A percentile compares a stretch with the other conserved stretches of the same genome.
Evolutionary conservation across 2,797 vertebrate species (phyloP).

Genomic region (Hirundo rustica): DNA sequence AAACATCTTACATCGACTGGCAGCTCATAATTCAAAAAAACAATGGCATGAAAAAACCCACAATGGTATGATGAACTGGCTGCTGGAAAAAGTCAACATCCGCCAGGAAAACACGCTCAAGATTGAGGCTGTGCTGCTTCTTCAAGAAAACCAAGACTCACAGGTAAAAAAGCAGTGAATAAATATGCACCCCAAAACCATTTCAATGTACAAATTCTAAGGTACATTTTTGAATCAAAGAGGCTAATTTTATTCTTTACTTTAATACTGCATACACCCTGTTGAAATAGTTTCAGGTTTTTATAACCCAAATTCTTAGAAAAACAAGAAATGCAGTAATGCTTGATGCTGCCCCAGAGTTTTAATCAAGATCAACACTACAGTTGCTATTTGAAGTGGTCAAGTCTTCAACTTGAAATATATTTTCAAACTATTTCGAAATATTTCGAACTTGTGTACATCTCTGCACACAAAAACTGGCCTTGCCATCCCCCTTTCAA

Average conservation of each 20-base stretch:
- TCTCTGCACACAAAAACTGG: background rate
- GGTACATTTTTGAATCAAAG: background rate
- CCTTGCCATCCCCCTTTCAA: background rate
- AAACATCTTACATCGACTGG: background rate
- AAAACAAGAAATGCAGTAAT: background rate
- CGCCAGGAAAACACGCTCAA: background rate
- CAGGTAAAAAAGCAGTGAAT: background rate
- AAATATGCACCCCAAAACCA: background rate
- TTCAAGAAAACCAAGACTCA: background rate
- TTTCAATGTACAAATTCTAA: background rate
- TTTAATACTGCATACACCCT: background rate
- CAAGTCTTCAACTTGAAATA: background rate
- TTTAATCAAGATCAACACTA: background rate
- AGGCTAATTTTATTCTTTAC: background rate
- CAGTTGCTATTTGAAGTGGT: background rate
- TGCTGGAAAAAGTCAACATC: background rate
- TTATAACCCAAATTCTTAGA: background rate
- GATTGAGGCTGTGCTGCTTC: background rate
- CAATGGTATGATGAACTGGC: background rate
- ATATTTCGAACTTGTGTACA: background rate
- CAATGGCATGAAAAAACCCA: background rate
- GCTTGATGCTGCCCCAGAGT: background rate
- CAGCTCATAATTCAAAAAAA: background rate
- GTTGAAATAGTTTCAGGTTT: background rate
- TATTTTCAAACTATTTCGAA: background rate